phyloP scores from a whole-genome alignment of 2,888 invertebrate species.

The Caenorhabditis uteleia region DNA sequence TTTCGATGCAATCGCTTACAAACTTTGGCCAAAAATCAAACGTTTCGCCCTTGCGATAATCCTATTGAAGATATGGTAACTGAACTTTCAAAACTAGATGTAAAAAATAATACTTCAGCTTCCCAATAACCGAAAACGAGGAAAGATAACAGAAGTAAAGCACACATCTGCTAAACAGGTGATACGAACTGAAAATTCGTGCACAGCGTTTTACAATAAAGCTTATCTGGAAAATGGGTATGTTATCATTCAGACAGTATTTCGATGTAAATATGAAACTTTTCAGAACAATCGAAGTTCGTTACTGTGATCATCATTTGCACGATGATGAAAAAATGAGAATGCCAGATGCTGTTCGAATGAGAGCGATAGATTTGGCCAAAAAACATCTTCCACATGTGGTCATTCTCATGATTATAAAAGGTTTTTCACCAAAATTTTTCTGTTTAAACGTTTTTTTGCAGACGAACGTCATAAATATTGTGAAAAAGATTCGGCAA shows the following conservation, averaged over 20 bases:
- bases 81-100: neutral
- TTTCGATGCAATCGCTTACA: constrained; percentile 52
- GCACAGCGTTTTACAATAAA: constrained; percentile 57
- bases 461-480: constrained; percentile 39
- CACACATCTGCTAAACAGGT: constrained; percentile 16
- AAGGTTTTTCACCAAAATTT: constrained; percentile 25
- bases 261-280: neutral
- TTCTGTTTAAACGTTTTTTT: neutral
- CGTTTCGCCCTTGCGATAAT: constrained; percentile 32
- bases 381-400: constrained; percentile 45
- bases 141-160: constrained; percentile 17
- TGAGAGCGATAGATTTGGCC: constrained; percentile 47
- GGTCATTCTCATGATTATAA: constrained; percentile 51
- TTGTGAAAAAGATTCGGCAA: constrained; percentile 34
- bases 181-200: constrained; percentile 46
- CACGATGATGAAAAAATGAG: constrained; percentile 50
- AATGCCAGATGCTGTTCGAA: constrained; percentile 36
- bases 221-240: constrained; percentile 50
- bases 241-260: neutral
- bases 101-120: constrained; percentile 2
- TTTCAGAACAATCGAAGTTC: constrained; percentile 52
- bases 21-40: constrained; percentile 23
- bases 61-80: constrained; percentile 17
- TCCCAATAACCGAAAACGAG: constrained; percentile 24
- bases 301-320: constrained; percentile 57